phyloP scores from a whole-genome alignment of 2,888 invertebrate genomes.

The Ischnura elegans region DNA sequence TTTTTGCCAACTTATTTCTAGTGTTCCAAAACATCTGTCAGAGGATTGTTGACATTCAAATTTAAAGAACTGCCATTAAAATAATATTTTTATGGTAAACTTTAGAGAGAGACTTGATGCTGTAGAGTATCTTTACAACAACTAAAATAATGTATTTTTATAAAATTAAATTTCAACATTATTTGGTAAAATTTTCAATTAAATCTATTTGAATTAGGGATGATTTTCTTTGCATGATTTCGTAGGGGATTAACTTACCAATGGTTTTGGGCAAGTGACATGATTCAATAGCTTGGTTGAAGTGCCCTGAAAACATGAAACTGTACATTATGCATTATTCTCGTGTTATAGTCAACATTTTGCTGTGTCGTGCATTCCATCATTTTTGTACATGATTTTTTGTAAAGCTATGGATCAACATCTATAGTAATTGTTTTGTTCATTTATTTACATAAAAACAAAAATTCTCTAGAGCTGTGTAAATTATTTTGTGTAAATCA shows the following conservation, averaged over 20 bases:
- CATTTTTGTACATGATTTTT: slow-evolving; percentile 54
- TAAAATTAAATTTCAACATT: slow-evolving; percentile 57
- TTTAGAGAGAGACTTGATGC: slow-evolving; percentile 28
- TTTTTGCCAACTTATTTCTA: slow-evolving; percentile 59
- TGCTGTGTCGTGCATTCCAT: slow-evolving; percentile 49
- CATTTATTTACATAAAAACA: slow-evolving; percentile 44
- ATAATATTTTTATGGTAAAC: slow-evolving; percentile 63
- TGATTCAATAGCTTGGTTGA: background rate
- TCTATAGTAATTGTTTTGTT: slow-evolving; percentile 49
- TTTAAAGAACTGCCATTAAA: slow-evolving; percentile 63
- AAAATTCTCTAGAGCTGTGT: background rate
- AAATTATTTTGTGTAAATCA: background rate
- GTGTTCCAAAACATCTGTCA: slow-evolving; percentile 56
- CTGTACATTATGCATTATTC: background rate
- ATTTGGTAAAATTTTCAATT: slow-evolving; percentile 21
- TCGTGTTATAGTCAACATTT: slow-evolving; percentile 38
- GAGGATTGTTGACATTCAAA: slow-evolving; percentile 55
- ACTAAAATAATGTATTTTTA: slow-evolving; percentile 65
- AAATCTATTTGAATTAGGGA: background rate
- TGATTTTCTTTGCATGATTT: slow-evolving; percentile 1
- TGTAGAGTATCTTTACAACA: slow-evolving; percentile 55
- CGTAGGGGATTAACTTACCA: background rate
- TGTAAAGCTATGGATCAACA: slow-evolving; percentile 40
- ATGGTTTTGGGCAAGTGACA: background rate
- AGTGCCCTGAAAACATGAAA: slow-evolving; percentile 26